Conservation (phyloP, 1,140 invertebrate genomes). For the Cyclargus thomasi region DNA sequence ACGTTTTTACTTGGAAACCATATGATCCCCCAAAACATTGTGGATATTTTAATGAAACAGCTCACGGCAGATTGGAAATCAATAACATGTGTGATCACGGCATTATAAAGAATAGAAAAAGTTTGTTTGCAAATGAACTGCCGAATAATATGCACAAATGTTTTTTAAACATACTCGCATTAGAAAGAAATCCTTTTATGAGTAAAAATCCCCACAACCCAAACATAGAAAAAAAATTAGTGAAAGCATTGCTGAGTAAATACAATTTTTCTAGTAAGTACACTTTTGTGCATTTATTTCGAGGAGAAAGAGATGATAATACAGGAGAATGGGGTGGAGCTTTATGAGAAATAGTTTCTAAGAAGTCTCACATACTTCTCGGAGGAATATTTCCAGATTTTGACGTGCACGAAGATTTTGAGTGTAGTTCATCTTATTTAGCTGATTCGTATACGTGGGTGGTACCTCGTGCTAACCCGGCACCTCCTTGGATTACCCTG, state of each 20-base stretch:
- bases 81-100: slow-evolving; percentile 50
- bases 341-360: slow-evolving; percentile 50
- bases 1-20: slow-evolving; percentile 54
- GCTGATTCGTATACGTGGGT: slow-evolving; percentile 75
- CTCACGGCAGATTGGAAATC: slow-evolving; percentile 34
- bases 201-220: slow-evolving; percentile 36
- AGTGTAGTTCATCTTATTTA: slow-evolving; percentile 68
- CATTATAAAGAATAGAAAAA: slow-evolving; percentile 29
- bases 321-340: slow-evolving; percentile 63
- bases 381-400: slow-evolving; percentile 76
- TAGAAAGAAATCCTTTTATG: slow-evolving; percentile 55
- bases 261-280: slow-evolving; percentile 43
- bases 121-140: slow-evolving; percentile 44
- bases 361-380: slow-evolving; percentile 67
- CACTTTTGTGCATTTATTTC: slow-evolving; percentile 35
- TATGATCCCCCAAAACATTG: slow-evolving; percentile 61
- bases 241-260: slow-evolving; percentile 37
- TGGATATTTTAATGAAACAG: slow-evolving; percentile 53
- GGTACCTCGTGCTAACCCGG: slow-evolving; percentile 55
- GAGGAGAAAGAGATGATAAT: slow-evolving; percentile 58
- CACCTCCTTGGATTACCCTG: slow-evolving; percentile 67
- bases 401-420: slow-evolving; percentile 73
- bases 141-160: slow-evolving; percentile 53
- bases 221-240: slow-evolving; percentile 48
- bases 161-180: slow-evolving; percentile 42